Conservation (phyloP, 2,113 vertebrate genomes). For the Dicaeum eximium region DNA sequence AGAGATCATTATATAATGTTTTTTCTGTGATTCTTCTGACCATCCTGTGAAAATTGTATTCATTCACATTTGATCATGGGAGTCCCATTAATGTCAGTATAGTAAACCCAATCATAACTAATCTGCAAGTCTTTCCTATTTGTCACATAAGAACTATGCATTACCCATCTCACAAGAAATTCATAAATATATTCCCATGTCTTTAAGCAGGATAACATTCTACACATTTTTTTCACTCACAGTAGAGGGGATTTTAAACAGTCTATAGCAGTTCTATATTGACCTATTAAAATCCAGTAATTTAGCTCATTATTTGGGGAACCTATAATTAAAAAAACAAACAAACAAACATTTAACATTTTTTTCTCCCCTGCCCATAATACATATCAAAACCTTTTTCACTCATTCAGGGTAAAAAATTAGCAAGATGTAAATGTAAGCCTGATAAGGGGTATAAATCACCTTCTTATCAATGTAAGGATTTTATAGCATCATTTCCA, state of each 20-base stretch:
- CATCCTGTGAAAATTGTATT: neutral
- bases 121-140: neutral
- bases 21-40: neutral
- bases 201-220: neutral
- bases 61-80: neutral
- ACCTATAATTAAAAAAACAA: neutral
- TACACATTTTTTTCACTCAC: neutral
- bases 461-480: slow-evolving; percentile 36
- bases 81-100: neutral
- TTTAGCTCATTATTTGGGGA: slow-evolving; percentile 11
- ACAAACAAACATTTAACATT: neutral
- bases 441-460: slow-evolving; percentile 45
- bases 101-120: neutral
- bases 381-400: neutral
- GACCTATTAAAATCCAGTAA: slow-evolving; percentile 8
- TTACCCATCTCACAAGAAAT: neutral
- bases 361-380: neutral
- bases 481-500: slow-evolving; percentile 63
- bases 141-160: neutral
- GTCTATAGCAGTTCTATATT: neutral
- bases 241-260: neutral
- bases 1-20: neutral
- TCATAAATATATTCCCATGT: accelerated
- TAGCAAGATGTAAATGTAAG: slow-evolving; percentile 24
- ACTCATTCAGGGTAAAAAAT: slow-evolving; percentile 26